These are phyloP conservation scores for Brachionus rubens DNA, from an alignment of 1,140 invertebrate species.

Conservation along the genomic window DNA sequence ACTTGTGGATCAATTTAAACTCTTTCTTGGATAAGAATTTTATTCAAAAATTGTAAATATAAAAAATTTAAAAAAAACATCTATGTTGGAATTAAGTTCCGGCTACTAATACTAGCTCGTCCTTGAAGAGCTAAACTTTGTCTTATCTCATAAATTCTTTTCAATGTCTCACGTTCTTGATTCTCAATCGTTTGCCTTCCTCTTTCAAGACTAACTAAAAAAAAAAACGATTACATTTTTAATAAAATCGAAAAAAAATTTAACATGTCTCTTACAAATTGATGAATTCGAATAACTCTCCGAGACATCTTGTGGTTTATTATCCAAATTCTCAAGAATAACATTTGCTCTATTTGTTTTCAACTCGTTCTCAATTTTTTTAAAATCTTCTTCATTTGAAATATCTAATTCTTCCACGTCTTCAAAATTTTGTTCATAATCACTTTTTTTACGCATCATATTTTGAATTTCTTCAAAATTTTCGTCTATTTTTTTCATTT, in stretches of 20 bases:
- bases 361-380: slow-evolving; percentile 27
- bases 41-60: too few species aligned
- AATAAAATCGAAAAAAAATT: background rate
- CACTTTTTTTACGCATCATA: background rate
- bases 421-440: background rate
- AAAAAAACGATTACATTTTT: background rate
- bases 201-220: slow-evolving; percentile 23
- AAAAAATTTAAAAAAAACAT: too few species aligned
- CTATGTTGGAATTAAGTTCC: too few species aligned
- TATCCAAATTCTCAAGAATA: background rate
- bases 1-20: too few species aligned
- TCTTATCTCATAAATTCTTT: slow-evolving; percentile 29
- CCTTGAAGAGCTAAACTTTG: slow-evolving; percentile 21
- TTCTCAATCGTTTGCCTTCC: background rate
- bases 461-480: slow-evolving; percentile 45
- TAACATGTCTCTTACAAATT: slow-evolving; percentile 6
- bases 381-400: slow-evolving; percentile 32
- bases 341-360: slow-evolving; percentile 17
- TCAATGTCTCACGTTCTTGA: slow-evolving; percentile 28
- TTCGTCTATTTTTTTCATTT: slow-evolving; percentile 44
- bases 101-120: background rate
- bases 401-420: background rate
- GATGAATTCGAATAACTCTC: background rate
- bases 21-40: too few species aligned
- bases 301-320: background rate